A percentile compares a stretch with the other conserved stretches of the same genome.
Evolutionary conservation across 2,797 vertebrate species (phyloP).

Genomic region (Cyprinella venusta): DNA sequence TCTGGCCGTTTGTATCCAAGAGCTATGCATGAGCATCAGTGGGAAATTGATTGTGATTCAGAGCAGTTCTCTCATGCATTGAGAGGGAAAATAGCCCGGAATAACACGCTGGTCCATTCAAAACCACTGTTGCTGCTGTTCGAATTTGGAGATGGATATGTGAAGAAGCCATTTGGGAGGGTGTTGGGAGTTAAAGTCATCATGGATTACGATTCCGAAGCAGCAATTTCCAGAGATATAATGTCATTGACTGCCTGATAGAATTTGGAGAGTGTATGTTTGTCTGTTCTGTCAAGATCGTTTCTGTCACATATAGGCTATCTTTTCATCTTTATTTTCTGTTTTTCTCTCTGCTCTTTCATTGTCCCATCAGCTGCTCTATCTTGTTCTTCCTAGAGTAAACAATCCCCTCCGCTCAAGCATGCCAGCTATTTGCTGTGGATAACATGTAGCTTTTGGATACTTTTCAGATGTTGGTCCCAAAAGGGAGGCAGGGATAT

Average conservation of each 20-base stretch:
- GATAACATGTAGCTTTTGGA: conserved; percentile 72
- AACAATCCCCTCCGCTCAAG: conserved; percentile 71
- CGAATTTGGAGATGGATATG: not conserved
- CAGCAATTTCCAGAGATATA: not conserved
- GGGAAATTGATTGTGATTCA: conserved; percentile 40
- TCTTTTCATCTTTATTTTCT: conserved; percentile 17
- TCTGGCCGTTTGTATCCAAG: conserved; percentile 24
- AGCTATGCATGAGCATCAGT: conserved; percentile 13
- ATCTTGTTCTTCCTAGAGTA: conserved; percentile 70
- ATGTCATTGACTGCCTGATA: not conserved
- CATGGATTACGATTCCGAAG: conserved; percentile 1
- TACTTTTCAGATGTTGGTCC: conserved; percentile 67
- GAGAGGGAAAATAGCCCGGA: conserved; percentile 16
- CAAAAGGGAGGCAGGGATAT: conserved; percentile 74
- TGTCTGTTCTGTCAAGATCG: not conserved
- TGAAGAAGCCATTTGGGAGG: not conserved
- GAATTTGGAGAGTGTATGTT: not conserved
- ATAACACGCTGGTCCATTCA: not conserved
- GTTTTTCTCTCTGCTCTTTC: conserved; percentile 42
- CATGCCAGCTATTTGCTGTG: conserved; percentile 76
- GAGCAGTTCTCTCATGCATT: conserved; percentile 10
- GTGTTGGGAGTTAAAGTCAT: not conserved
- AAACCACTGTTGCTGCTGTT: not conserved
- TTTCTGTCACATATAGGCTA: not conserved
- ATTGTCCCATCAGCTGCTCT: conserved; percentile 44